These are phyloP conservation scores for Tricholaema leucomelas DNA, from an alignment of 2,113 vertebrate genomes.

Conservation along the genomic window DNA sequence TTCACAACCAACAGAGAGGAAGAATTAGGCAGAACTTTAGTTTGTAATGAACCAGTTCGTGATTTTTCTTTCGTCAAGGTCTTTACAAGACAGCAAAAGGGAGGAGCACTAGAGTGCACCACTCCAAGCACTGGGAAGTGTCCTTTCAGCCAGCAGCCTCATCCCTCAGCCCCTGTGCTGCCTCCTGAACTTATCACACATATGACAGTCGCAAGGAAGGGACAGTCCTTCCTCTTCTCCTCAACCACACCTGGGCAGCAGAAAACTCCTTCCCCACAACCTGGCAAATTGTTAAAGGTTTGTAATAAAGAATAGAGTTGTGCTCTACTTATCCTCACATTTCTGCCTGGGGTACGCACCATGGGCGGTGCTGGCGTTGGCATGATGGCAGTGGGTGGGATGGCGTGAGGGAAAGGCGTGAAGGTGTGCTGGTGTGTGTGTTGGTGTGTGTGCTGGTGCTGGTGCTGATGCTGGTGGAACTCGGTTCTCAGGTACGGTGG, in stretches of 20 bases:
- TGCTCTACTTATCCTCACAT: conserved; percentile 96
- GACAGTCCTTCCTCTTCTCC: neutral
- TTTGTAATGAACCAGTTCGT: neutral
- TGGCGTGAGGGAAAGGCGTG: conserved; percentile 96
- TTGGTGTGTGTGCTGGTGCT: conserved; percentile 94
- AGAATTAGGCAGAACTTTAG: neutral
- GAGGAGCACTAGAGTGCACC: neutral
- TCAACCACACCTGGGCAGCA: neutral
- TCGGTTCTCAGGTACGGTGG: conserved; percentile 97
- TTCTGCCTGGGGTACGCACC: conserved; percentile 99
- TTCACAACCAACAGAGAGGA: conserved; percentile 21
- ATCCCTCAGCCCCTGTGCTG: neutral
- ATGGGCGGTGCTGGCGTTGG: conserved; percentile 98
- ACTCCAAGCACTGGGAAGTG: neutral
- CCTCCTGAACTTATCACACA: neutral
- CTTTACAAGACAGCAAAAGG: neutral
- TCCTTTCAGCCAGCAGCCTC: neutral
- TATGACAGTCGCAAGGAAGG: fast-evolving
- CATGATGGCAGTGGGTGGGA: conserved; percentile 91
- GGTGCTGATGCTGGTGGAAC: conserved; percentile 98
- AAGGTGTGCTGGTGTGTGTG: conserved; percentile 99
- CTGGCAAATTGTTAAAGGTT: neutral
- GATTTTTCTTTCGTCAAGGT: neutral
- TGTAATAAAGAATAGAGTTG: conserved; percentile 69
- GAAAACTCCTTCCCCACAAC: neutral